These are phyloP conservation scores for Oedothorax gibbosus DNA, from an alignment of 1,140 invertebrate genomes.

Conservation along the genomic window DNA sequence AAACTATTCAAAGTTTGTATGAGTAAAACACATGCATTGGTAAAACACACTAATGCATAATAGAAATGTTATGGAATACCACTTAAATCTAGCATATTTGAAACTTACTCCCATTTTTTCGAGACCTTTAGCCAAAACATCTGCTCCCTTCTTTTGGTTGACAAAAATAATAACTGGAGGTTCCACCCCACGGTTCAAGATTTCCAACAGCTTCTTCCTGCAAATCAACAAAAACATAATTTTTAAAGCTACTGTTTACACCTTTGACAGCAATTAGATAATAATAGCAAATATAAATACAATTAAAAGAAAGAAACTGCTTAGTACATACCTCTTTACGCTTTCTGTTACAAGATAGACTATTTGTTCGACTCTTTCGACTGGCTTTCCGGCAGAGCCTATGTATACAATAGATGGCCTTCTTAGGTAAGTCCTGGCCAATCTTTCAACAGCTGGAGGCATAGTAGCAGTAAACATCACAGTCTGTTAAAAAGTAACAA, in stretches of 20 bases:
- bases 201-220: slow-evolving; percentile 73
- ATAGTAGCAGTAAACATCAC: slow-evolving; percentile 99
- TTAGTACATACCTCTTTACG: slow-evolving; percentile 82
- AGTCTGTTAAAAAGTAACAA: slow-evolving; percentile 73
- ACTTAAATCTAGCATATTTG: too few relatives aligned
- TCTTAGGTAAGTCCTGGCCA: slow-evolving; percentile 94
- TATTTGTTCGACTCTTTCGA: slow-evolving; percentile 97
- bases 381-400: slow-evolving; percentile 97
- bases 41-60: too few relatives aligned
- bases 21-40: too few relatives aligned
- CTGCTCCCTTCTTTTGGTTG: slow-evolving; percentile 99
- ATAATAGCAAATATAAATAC: background rate
- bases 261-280: background rate
- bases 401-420: slow-evolving; percentile 98
- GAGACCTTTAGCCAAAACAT: slow-evolving; percentile 95
- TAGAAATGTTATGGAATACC: too few relatives aligned
- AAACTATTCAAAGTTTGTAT: too few relatives aligned
- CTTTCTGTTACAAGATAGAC: slow-evolving; percentile 95
- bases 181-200: slow-evolving; percentile 78
- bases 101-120: slow-evolving; percentile 90
- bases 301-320: slow-evolving; percentile 66
- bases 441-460: slow-evolving; percentile 95
- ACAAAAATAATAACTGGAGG: slow-evolving; percentile 99
- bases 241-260: background rate
- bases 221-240: background rate